Evolutionary conservation across 2,888 invertebrate species (phyloP), one percentile per base, ranked within the genome.

Genomic region (Catocala sponsa): DNA sequence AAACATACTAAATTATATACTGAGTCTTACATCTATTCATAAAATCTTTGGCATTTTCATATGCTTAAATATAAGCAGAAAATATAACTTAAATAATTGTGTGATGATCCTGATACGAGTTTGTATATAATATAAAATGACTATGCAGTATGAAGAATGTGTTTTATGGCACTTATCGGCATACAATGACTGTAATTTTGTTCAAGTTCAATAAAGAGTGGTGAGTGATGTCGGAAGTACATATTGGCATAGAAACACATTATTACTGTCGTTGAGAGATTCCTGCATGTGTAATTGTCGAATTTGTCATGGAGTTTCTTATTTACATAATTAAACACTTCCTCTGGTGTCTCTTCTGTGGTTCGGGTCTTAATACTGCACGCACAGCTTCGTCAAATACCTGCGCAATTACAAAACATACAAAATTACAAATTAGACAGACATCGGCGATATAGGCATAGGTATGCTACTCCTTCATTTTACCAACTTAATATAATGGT

Each of bases 341-440:
- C 95, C 98, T 96, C 95, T 98, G 98, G 94, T 98, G 97, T 94
- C 98, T 97, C 93, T 98, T 98, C 86, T 98, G 97, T 64, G 99
- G 99, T 92, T 99, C 99, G 56, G 99, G 99, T 95, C 98, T 96
- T 85, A 99, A 95, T 74, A 99, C 99, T 63, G 99, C 98, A 80
- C 99, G 96, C 43, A 99, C 99, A 38, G 99, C 99, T 95, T 99
- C 99, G 87, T 99, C 99, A 95, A 99, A 99, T 63, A 99, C 99
- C 98, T 98, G 94, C 4, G 35, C 78, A 80, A 65, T 59, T 61
- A 53, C 6, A 68, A 56, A 56, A 56, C 13, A 0, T 57, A 42
- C 25, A 55, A 38, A 4, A 50, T 50, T 57, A 42, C 25, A 55
- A 38, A 4, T 53, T 50, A 50, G 12, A 48, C n/a, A 55, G 46